Percentiles rank a stretch among this genome's conserved stretches.
Conservation (phyloP, 2,113 vertebrate species). For the Gambusia affinis region DNA sequence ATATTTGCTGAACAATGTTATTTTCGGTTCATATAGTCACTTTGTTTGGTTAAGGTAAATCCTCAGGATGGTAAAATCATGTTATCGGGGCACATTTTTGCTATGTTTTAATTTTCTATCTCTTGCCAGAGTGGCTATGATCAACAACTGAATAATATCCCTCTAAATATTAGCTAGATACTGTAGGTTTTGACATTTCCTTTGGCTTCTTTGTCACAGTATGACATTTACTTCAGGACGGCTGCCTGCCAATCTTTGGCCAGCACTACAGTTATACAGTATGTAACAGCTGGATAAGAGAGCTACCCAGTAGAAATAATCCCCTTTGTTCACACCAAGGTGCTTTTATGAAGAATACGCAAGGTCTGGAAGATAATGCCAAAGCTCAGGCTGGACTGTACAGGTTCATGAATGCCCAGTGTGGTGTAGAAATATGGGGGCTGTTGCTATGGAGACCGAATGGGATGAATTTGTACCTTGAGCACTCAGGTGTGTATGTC, state of each 20-base stretch:
- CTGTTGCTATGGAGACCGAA: conserved; percentile 71
- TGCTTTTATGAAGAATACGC: conserved; percentile 47
- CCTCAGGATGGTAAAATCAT: conserved; percentile 9
- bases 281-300: conserved; percentile 62
- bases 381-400: conserved; percentile 25
- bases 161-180: conserved; percentile 51
- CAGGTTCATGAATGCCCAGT: conserved; percentile 56
- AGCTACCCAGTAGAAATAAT: conserved; percentile 22
- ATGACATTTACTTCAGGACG: conserved; percentile 66
- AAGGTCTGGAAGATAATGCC: conserved; percentile 45
- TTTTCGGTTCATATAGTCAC: not conserved
- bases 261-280: conserved; percentile 53
- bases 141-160: conserved; percentile 28
- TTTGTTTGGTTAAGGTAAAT: not conserved
- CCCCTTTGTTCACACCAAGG: conserved; percentile 37
- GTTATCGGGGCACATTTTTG: not conserved
- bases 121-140: conserved; percentile 1
- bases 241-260: conserved; percentile 32
- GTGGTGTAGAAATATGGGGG: conserved; percentile 42
- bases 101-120: not conserved
- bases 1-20: not conserved
- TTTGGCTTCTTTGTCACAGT: conserved; percentile 42
- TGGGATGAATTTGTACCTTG: conserved; percentile 21
- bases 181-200: conserved; percentile 58
- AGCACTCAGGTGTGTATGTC: conserved; percentile 38